Base-by-base conservation (phyloP, 2,888 invertebrate genomes). In the Mylabris sibirica region DNA sequence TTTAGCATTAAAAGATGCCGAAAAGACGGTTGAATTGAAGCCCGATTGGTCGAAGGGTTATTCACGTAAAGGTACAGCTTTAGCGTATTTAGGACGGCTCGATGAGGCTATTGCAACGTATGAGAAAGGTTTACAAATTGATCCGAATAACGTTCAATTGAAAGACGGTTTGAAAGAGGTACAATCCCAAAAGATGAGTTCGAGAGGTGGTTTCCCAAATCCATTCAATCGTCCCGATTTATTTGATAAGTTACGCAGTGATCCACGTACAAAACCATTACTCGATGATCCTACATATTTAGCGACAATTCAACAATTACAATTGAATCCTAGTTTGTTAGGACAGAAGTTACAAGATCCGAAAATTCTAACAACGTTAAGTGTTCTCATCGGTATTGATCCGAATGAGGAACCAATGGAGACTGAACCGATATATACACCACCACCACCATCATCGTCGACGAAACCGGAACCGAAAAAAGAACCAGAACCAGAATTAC, bases 41-140 rank as follows among this genome's bases (percentile, higher is more conserved):
- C 91, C 95, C 9, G 90, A 90, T 68, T 97, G 97, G 97, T 89
- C 90, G 1, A 97, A 96, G 83, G 94, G 93, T 0, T 96, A 96
- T 83, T 96, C 96, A 0, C 89, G 97, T 68, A 95, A 96, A 85
- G 97, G 95, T 1, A 92, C 93, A 74, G 96, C 96, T 0, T 86
- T 96, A 60, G 91, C 93, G 0, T 96, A 91, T 77, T 85, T 97
- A 70, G 90, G 92, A 3, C 89, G 90, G 66, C 87, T 87, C 70
- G 90, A 92, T 57, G 95, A 95, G 72, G 95, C 97, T 0, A 87
- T 92, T 60, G 87, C 88, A 60, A 91, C 93, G 0, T 97, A 95
- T 79, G 89, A 92, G 80, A 88, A 89, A 74, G 93, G 94, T 12
- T 84, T 96, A 11, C 85, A 90, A 76, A 81, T 90, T 2, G 94